Base-by-base conservation (phyloP, 2,797 vertebrate genomes). In the Hemibagrus guttatus region DNA sequence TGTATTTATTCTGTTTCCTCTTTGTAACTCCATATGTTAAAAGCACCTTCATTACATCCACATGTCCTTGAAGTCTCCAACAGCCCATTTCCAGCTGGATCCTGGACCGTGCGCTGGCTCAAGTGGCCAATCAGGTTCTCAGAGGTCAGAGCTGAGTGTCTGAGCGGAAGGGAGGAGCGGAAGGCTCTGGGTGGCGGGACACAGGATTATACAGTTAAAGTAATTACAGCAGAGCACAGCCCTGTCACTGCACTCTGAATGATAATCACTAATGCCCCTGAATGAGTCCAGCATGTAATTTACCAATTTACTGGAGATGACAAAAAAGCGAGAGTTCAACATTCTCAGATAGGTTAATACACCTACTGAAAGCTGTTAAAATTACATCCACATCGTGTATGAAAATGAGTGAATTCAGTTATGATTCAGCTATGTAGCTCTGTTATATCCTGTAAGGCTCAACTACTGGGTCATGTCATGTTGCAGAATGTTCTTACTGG, bases 151-250 rank as follows among this genome's bases (percentile, higher is more conserved):
- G 26, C 31, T 78, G 42, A 28, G 75, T 59, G 83, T 52, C 86
- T 61, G 54, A 23, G 42, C 56, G 46, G 82, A 59, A 88, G 46
- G 72, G 68, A 64, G 49, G 84, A 78, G 23, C 64, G 54, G 71
- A 82, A 83, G 79, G 56, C 83, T 42, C 46, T 71, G 80, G 79
- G 76, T 69, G 80, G 79, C 83, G 16, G 81, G 56, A 82, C 35
- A 23, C 39, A 75, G 79, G 85, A 86, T 84, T 86, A 86, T 82
- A 87, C 75, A 58, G 61, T 85, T 89, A 82, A 87, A 82, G 83
- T 81, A 86, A 89, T 83, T 86, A 85, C 84, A 82, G 56, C 76
- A 49, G 85, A 85, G 75, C n/a, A n/a, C 59, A 76, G 80, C 61
- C 54, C 76, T 49, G 59, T 42, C 19, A 61, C 42, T 72, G n/a